Evolutionary conservation across 2,888 invertebrate species (phyloP).

Genomic region (Sacculina carcini): DNA sequence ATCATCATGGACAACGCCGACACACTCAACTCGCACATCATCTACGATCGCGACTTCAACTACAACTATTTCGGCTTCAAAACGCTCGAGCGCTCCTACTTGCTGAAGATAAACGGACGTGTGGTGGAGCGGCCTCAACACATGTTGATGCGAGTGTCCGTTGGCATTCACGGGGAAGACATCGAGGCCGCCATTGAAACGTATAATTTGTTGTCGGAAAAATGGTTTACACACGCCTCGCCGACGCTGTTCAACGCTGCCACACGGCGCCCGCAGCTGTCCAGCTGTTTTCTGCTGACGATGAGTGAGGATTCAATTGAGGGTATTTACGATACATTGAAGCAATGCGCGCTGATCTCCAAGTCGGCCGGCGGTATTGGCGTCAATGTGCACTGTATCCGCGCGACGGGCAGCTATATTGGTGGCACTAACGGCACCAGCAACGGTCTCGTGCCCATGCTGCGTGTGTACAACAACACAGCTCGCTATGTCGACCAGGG

Average conservation of each 20-base stretch:
- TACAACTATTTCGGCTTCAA: constrained; percentile 99
- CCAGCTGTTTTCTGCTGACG: constrained; percentile 48
- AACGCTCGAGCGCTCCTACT: constrained; percentile 81
- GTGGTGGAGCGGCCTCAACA: constrained; percentile 92
- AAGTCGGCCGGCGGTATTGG: constrained; percentile 96
- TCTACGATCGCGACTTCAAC: constrained; percentile 84
- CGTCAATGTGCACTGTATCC: constrained; percentile 77
- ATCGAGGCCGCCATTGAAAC: constrained; percentile 80
- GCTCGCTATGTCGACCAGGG: constrained; percentile 94
- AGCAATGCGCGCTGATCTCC: constrained; percentile 79
- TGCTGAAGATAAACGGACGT: constrained; percentile 69
- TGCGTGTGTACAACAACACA: constrained; percentile 80
- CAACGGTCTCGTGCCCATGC: constrained; percentile 85
- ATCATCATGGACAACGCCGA: constrained; percentile 68
- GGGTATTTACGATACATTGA: constrained; percentile 73
- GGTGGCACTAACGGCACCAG: constrained; percentile 82
- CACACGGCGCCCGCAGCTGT: constrained; percentile 67
- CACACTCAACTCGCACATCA: constrained; percentile 70
- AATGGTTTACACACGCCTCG: constrained; percentile 92
- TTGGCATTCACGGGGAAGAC: constrained; percentile 85
- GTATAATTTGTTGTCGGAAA: constrained; percentile 76
- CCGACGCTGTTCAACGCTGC: constrained; percentile 91
- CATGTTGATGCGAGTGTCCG: constrained; percentile 89
- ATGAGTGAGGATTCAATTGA: constrained; percentile 87
- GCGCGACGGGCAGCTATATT: constrained; percentile 71